Conservation (phyloP, 2,797 vertebrate genomes). For the Serranus cabrilla region DNA sequence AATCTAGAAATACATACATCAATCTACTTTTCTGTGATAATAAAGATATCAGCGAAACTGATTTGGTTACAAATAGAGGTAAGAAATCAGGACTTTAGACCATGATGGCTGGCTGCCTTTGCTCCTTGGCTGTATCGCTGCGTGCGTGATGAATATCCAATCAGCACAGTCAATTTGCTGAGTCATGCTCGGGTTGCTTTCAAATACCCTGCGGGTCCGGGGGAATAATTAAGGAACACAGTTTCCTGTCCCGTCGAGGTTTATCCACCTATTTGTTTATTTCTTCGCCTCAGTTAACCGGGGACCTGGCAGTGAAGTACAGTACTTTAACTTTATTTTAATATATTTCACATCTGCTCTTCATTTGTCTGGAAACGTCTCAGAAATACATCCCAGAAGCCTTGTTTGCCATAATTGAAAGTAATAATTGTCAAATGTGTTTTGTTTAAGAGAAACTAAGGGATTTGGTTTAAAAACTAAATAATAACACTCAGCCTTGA, state of each 20-base stretch:
- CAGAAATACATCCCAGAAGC: conserved; percentile 40
- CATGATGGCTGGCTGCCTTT: conserved; percentile 48
- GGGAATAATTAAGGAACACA: conserved; percentile 81
- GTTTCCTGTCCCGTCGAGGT: conserved; percentile 63
- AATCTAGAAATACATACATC: conserved; percentile 1
- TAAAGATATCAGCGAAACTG: conserved; percentile 29
- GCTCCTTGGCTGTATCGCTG: conserved; percentile 62
- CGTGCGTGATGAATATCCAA: conserved; percentile 82
- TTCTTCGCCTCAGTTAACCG: conserved; percentile 61
- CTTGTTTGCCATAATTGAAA: conserved; percentile 51
- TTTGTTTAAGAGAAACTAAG: conserved; percentile 18
- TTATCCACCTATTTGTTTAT: conserved; percentile 78
- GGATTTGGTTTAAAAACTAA: neutral
- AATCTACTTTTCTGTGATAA: conserved; percentile 19
- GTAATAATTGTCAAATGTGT: conserved; percentile 36
- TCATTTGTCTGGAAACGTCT: conserved; percentile 42
- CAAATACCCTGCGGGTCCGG: conserved; percentile 77
- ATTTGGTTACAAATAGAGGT: conserved; percentile 43
- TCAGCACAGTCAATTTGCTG: conserved; percentile 85
- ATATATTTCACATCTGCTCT: conserved; percentile 56
- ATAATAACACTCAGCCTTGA: neutral
- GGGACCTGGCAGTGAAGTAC: conserved; percentile 47
- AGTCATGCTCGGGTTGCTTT: conserved; percentile 84
- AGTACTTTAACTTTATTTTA: conserved; percentile 32
- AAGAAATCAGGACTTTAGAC: conserved; percentile 50